Evolutionary conservation across 1,140 invertebrate genomes (phyloP).

Genomic region (Acyrthosiphon pisum): DNA sequence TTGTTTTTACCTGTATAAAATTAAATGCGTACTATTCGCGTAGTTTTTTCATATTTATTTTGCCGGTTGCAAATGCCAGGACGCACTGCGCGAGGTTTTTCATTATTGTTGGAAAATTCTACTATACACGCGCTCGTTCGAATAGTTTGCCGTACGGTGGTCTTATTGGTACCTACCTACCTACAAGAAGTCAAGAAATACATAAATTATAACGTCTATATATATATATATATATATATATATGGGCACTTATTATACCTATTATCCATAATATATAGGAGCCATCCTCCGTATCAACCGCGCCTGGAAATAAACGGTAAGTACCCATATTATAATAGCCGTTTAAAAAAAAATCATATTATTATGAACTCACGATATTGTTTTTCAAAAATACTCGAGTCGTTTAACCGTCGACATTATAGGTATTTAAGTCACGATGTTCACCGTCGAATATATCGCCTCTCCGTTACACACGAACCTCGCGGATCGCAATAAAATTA

Average conservation of each 20-base stretch:
- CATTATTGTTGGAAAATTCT: background rate
- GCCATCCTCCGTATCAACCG: background rate
- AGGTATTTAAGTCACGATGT: background rate
- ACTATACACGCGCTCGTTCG: background rate
- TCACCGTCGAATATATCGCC: background rate
- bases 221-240: no score
- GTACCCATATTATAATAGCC: background rate
- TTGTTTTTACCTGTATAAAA: background rate
- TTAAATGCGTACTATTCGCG: background rate
- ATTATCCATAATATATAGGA: background rate
- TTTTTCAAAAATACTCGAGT: background rate
- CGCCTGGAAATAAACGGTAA: background rate
- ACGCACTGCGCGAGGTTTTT: background rate
- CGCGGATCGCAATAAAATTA: background rate
- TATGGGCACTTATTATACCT: background rate
- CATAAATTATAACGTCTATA: background rate
- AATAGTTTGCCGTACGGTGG: background rate
- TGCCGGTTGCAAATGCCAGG: background rate
- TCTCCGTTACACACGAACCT: background rate
- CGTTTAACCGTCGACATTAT: background rate
- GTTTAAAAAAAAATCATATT: background rate
- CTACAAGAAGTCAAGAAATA: background rate
- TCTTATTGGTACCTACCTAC: background rate
- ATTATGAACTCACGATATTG: background rate
- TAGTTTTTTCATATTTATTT: background rate